phyloP scores from a whole-genome alignment of 2,888 invertebrate species.

The Tipula confusa region DNA sequence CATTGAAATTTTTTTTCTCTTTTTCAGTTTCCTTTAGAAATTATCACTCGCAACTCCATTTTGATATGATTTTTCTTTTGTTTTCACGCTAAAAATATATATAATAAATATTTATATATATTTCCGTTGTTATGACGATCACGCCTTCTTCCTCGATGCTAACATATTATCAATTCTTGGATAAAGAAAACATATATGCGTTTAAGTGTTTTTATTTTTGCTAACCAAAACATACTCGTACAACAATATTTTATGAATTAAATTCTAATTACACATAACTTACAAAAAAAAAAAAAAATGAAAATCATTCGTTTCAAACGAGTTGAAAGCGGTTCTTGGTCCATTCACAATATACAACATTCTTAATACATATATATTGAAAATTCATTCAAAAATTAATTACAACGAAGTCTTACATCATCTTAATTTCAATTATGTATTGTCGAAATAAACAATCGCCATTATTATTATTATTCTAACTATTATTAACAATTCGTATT shows the following conservation, averaged over 20 bases:
- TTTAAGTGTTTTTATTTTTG: not conserved
- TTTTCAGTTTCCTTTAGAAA: no score
- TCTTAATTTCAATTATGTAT: not conserved
- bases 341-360: not conserved
- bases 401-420: not conserved
- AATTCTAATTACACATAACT: not conserved
- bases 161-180: not conserved
- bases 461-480: not conserved
- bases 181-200: not conserved
- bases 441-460: not conserved
- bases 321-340: not conserved
- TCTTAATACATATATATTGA: not conserved
- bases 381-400: constrained; percentile 3
- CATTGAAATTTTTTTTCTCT: no score
- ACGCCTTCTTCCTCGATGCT: not conserved
- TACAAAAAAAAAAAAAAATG: no score
- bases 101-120: not conserved
- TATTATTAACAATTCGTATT: not conserved
- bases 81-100: not conserved
- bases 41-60: no score
- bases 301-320: not conserved
- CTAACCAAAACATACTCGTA: not conserved
- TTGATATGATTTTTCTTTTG: not conserved
- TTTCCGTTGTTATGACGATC: not conserved
- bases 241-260: not conserved